Conservation (phyloP, 2,113 vertebrate species). For the Myotis lucifugus region DNA sequence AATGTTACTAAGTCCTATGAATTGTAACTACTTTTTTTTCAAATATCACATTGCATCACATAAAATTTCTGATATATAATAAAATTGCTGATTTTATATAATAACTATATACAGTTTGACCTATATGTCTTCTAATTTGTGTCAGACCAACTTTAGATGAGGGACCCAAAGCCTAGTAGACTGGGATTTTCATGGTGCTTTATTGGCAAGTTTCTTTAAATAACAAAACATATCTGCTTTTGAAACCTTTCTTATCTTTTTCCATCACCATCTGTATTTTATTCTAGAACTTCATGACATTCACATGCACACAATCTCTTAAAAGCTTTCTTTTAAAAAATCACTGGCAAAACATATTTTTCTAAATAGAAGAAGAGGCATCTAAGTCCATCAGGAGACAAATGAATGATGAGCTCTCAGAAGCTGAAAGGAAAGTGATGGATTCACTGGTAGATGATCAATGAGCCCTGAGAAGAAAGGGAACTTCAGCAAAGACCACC, state of each 20-base stretch:
- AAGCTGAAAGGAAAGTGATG: background rate
- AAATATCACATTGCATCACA: background rate
- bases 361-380: conserved; percentile 46
- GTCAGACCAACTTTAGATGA: background rate
- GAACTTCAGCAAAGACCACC: background rate
- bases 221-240: background rate
- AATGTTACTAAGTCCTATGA: background rate
- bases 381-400: background rate
- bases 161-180: background rate
- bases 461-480: background rate
- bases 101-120: background rate
- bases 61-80: background rate
- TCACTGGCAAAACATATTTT: background rate
- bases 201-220: background rate
- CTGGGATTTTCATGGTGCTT: background rate
- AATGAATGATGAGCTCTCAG: conserved; percentile 39
- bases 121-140: background rate
- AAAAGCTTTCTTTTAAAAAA: conserved; percentile 27
- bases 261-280: background rate
- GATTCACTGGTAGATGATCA: background rate
- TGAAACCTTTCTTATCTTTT: background rate
- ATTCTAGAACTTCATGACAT: background rate
- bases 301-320: background rate
- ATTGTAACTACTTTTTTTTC: background rate
- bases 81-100: background rate